A percentile compares a stretch with the other conserved stretches of the same genome.
Evolutionary conservation across 1,140 invertebrate species (phyloP).

Genomic region (Drosophila carrolli): DNA sequence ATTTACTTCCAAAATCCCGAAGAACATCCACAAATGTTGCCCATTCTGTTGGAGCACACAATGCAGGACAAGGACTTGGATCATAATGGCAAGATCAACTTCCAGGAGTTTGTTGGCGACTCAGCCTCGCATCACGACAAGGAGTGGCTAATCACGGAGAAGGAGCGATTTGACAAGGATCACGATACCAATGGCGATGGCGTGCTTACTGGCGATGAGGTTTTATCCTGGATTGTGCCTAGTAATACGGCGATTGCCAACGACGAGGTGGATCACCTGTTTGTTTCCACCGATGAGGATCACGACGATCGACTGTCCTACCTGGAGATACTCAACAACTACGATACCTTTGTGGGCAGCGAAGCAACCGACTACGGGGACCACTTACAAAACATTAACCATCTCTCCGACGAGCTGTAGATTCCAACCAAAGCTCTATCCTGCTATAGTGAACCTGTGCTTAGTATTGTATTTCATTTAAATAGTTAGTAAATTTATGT

Average conservation of each 20-base stretch:
- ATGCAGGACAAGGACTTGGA: conserved; percentile 94
- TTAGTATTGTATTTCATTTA: conserved; percentile 60
- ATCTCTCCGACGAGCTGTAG: conserved; percentile 93
- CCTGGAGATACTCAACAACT: conserved; percentile 94
- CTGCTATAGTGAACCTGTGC: conserved; percentile 44
- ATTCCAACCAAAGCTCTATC: conserved; percentile 14
- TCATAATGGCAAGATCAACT: conserved; percentile 92
- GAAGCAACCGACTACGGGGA: conserved; percentile 98
- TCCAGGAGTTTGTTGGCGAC: conserved; percentile 93
- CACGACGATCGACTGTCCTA: conserved; percentile 93
- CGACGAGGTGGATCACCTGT: conserved; percentile 96
- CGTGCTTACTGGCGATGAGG: conserved; percentile 91
- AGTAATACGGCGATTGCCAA: conserved; percentile 95
- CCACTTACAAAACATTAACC: conserved; percentile 91
- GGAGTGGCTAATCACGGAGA: conserved; percentile 93
- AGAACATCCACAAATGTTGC: conserved; percentile 95
- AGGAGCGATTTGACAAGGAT: conserved; percentile 95
- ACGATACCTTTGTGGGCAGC: conserved; percentile 97
- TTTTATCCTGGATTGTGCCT: conserved; percentile 95
- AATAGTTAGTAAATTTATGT: conserved; percentile 65
- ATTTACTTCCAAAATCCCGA: conserved; percentile 96
- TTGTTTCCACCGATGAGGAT: conserved; percentile 94
- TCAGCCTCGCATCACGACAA: conserved; percentile 90
- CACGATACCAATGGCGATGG: conserved; percentile 96
- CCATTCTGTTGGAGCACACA: conserved; percentile 92